These are phyloP conservation scores for Eleginops maclovinus DNA, from an alignment of 2,113 vertebrate species.

Conservation along the genomic window DNA sequence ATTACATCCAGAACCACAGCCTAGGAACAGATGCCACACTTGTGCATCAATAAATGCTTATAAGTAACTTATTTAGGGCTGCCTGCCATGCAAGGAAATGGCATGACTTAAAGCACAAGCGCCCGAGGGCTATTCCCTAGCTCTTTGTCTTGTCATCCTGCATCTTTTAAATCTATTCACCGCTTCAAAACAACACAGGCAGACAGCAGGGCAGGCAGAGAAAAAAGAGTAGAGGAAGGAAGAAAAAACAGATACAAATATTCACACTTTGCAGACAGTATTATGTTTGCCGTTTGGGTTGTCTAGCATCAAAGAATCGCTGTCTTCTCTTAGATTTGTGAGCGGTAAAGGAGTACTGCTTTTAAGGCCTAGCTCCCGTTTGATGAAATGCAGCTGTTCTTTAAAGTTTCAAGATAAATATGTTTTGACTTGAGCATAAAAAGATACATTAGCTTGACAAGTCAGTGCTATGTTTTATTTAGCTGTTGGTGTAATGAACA, in stretches of 20 bases:
- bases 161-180: constrained; percentile 86
- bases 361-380: constrained; percentile 73
- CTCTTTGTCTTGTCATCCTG: constrained; percentile 87
- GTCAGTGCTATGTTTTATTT: constrained; percentile 63
- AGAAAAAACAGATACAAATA: constrained; percentile 75
- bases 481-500: constrained; percentile 40
- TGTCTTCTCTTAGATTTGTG: constrained; percentile 71
- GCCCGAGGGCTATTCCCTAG: constrained; percentile 79
- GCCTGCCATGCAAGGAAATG: constrained; percentile 86
- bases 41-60: constrained; percentile 88
- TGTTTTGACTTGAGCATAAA: constrained; percentile 70
- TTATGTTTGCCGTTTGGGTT: constrained; percentile 76
- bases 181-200: constrained; percentile 82
- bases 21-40: constrained; percentile 85
- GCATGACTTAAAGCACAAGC: constrained; percentile 85
- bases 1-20: constrained; percentile 81
- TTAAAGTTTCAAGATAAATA: constrained; percentile 81
- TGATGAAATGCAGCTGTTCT: constrained; percentile 75
- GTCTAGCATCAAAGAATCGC: constrained; percentile 74
- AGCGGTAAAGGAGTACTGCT: constrained; percentile 66
- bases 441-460: constrained; percentile 74
- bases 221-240: constrained; percentile 44
- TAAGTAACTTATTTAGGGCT: constrained; percentile 88
- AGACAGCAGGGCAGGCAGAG: constrained; percentile 79
- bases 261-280: constrained; percentile 80